phyloP scores from a whole-genome alignment of 2,888 invertebrate species.

The Drosophila nr. fundita region DNA sequence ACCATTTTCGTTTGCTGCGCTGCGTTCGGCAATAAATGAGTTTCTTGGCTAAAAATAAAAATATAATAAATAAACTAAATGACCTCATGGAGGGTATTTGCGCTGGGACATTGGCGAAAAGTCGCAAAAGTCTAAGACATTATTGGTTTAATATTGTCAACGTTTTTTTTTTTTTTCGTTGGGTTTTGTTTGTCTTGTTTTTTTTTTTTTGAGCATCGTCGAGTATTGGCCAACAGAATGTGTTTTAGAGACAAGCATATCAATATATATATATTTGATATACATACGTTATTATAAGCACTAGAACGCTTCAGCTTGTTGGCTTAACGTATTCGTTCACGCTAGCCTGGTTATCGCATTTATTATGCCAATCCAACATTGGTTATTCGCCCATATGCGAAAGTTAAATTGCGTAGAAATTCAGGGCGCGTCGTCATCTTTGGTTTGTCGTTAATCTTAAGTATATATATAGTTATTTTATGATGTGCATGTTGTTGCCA shows the following conservation, averaged over 20 bases:
- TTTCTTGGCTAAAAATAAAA: conserved; percentile 23
- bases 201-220: neutral
- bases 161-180: neutral
- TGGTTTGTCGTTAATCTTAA: conserved; percentile 46
- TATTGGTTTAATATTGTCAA: conserved; percentile 62
- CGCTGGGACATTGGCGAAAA: conserved; percentile 20
- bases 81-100: conserved; percentile 15
- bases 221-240: neutral
- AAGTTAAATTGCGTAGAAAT: conserved; percentile 79
- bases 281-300: conserved; percentile 49
- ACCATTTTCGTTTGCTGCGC: neutral
- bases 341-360: conserved; percentile 59
- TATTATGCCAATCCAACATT: conserved; percentile 60
- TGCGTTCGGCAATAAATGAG: conserved; percentile 47
- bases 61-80: conserved; percentile 12
- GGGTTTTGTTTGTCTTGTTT: neutral
- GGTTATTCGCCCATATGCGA: conserved; percentile 55
- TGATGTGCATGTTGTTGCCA: conserved; percentile 63
- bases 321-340: conserved; percentile 40
- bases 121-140: conserved; percentile 31
- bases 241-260: conserved; percentile 16
- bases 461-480: conserved; percentile 70
- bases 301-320: conserved; percentile 44
- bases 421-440: conserved; percentile 66
- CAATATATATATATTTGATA: conserved; percentile 18